Evolutionary conservation across 2,888 invertebrate genomes (phyloP).

Genomic region (Lasioglossum figueresi): DNA sequence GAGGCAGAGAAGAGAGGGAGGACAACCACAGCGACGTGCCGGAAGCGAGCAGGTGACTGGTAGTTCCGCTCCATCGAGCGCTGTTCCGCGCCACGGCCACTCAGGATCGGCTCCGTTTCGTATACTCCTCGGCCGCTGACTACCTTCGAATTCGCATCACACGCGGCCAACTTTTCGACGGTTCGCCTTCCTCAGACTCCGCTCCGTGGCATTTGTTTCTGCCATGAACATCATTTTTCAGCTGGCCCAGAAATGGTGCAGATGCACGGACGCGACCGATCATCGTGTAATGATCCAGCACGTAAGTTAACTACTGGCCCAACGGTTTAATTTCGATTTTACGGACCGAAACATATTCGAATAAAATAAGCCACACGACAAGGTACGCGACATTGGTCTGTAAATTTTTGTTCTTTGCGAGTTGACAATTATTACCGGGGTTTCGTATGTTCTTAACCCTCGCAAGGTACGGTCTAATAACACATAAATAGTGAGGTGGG

Average conservation of each 20-base stretch:
- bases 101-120: constrained; percentile 77
- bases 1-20: constrained; percentile 51
- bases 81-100: constrained; percentile 83
- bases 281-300: neutral
- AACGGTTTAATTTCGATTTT: neutral
- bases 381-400: too few relatives aligned
- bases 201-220: neutral
- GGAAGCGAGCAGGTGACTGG: constrained; percentile 84
- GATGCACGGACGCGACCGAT: neutral
- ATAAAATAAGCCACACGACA: neutral
- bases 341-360: neutral
- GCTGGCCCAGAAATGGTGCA: neutral
- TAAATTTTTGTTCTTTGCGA: neutral
- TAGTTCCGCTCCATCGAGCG: constrained; percentile 83
- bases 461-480: too few relatives aligned
- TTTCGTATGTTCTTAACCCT: neutral
- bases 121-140: constrained; percentile 67
- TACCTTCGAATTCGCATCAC: constrained; percentile 72
- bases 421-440: neutral
- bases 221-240: constrained; percentile 4
- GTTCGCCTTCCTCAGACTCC: neutral
- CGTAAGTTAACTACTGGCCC: neutral
- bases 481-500: too few relatives aligned
- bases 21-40: constrained; percentile 77
- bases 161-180: constrained; percentile 61